These are phyloP conservation scores for Nesogale talazaci DNA, from an alignment of 2,113 vertebrate species.

Conservation along the genomic window DNA sequence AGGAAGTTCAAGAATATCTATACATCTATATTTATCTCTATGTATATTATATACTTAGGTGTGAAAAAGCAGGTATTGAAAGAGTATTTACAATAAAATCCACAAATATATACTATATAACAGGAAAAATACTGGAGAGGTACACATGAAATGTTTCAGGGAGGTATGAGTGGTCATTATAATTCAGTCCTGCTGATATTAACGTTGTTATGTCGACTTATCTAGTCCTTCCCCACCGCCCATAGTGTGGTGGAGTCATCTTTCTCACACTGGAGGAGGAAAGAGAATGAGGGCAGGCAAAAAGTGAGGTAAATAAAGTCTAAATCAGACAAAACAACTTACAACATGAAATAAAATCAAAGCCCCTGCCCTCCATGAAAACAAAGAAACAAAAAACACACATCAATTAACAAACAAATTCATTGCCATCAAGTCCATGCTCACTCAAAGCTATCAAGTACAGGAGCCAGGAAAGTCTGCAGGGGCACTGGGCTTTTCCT, in stretches of 20 bases:
- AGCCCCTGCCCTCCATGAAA: background rate
- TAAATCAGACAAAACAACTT: constrained; percentile 19
- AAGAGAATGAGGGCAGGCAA: background rate
- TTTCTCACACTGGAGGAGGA: background rate
- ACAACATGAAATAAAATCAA: background rate
- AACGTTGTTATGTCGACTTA: background rate
- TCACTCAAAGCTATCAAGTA: background rate
- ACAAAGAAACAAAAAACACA: no score
- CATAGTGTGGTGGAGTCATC: constrained; percentile 7
- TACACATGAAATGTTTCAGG: background rate
- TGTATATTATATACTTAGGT: background rate
- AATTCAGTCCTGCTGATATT: background rate
- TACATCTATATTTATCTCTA: background rate
- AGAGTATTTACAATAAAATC: constrained; percentile 61
- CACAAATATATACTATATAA: constrained; percentile 47
- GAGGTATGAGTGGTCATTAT: background rate
- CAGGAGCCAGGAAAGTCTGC: constrained; percentile 19
- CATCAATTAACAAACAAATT: no score
- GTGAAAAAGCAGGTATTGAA: constrained; percentile 69
- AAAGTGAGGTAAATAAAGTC: background rate
- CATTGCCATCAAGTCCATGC: no score
- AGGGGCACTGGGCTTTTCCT: constrained; percentile 46
- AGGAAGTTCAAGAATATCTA: constrained; percentile 46
- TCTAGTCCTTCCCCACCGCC: background rate
- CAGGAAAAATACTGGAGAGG: constrained; percentile 41